phyloP scores from a whole-genome alignment of 1,140 invertebrate genomes.

The Mylabris phalerata region DNA sequence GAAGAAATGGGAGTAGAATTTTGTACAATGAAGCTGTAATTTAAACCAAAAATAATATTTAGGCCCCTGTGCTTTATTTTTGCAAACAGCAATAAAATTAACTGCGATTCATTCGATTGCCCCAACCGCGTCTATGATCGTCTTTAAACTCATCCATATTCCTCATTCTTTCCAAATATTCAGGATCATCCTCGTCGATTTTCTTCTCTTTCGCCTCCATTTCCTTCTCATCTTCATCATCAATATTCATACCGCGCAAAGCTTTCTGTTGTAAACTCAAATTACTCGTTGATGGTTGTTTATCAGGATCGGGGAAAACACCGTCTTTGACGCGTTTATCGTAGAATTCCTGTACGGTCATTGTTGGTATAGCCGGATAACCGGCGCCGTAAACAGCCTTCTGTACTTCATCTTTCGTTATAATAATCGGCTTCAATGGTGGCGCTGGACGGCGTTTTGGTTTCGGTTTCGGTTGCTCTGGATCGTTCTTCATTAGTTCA shows the following conservation, averaged over 20 bases:
- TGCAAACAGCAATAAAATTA: slow-evolving; percentile 39
- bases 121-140: slow-evolving; percentile 78
- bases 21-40: too few species aligned
- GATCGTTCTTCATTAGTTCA: slow-evolving; percentile 42
- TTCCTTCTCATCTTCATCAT: slow-evolving; percentile 46
- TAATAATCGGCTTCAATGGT: slow-evolving; percentile 79
- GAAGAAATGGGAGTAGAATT: too few species aligned
- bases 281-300: slow-evolving; percentile 13
- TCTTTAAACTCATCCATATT: slow-evolving; percentile 91
- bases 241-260: slow-evolving; percentile 36
- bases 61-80: too few species aligned
- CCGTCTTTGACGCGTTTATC: slow-evolving; percentile 78
- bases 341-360: slow-evolving; percentile 95
- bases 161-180: slow-evolving; percentile 57
- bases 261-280: slow-evolving; percentile 39
- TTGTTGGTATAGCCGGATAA: slow-evolving; percentile 86
- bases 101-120: slow-evolving; percentile 80
- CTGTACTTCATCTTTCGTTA: slow-evolving; percentile 81
- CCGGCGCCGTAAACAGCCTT: slow-evolving; percentile 91
- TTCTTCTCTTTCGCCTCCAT: slow-evolving; percentile 51
- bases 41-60: too few species aligned
- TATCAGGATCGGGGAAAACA: slow-evolving; percentile 45
- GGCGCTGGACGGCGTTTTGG: slow-evolving; percentile 37
- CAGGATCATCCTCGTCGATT: slow-evolving; percentile 63
- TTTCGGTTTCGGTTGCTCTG: slow-evolving; percentile 18